phyloP scores from a whole-genome alignment of 2,113 vertebrate species.

The Pelmatolapia mariae region DNA sequence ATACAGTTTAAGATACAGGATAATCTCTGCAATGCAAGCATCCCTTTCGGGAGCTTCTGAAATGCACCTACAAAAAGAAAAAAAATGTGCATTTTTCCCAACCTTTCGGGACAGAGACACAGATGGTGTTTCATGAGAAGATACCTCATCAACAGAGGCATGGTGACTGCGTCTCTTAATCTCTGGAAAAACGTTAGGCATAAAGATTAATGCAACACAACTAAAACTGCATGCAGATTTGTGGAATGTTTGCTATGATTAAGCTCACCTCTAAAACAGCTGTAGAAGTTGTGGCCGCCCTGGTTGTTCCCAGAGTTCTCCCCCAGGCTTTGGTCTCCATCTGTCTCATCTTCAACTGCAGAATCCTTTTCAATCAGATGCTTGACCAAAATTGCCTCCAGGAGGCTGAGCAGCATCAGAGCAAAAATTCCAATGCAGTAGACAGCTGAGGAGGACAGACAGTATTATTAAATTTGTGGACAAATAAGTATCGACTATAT shows the following conservation, averaged over 20 bases:
- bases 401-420: background rate
- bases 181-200: accelerated
- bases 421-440: background rate
- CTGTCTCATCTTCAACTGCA: background rate
- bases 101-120: background rate
- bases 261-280: background rate
- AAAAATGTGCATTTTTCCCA: background rate
- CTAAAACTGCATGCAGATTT: background rate
- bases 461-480: background rate
- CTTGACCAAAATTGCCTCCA: background rate
- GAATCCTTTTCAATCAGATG: background rate
- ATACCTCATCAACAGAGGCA: background rate
- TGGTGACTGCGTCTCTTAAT: background rate
- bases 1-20: background rate
- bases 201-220: background rate
- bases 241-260: background rate
- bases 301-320: background rate
- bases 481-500: background rate
- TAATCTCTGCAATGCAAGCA: background rate
- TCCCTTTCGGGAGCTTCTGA: background rate
- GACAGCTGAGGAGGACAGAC: background rate
- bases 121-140: background rate
- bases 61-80: too few relatives aligned
- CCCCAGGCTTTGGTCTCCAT: background rate
- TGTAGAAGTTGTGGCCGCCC: background rate